Evolutionary conservation across 2,113 vertebrate species (phyloP).

Genomic region (Rattus rattus): DNA sequence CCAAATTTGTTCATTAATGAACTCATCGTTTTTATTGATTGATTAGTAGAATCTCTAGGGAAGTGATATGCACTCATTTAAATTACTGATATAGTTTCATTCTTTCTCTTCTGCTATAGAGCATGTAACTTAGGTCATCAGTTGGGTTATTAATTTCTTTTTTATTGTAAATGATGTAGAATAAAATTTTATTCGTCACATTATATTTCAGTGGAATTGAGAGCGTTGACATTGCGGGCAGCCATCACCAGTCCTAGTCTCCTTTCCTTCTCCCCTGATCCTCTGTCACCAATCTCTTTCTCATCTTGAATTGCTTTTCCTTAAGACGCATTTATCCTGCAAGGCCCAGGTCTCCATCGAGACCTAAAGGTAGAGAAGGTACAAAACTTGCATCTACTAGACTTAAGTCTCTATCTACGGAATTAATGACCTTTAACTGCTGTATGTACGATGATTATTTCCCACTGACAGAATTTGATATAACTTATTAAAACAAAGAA

Average conservation of each 20-base stretch:
- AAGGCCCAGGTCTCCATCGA: neutral
- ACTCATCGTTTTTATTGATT: neutral
- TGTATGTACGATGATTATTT: constrained; percentile 12
- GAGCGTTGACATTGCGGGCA: neutral
- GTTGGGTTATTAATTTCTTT: neutral
- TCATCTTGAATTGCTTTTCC: constrained; percentile 18
- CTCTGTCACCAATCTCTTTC: neutral
- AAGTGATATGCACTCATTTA: neutral
- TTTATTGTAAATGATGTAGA: neutral
- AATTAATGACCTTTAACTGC: constrained; percentile 32
- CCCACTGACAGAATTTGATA: constrained; percentile 6
- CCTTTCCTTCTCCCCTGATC: neutral
- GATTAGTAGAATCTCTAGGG: neutral
- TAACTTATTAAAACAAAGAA: constrained; percentile 5
- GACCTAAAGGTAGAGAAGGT: neutral
- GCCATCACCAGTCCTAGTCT: neutral
- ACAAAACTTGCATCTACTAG: constrained; percentile 19
- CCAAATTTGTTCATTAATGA: constrained; percentile 15
- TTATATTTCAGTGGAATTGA: neutral
- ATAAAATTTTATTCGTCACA: neutral
- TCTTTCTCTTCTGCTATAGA: neutral
- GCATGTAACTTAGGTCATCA: neutral
- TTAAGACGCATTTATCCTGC: neutral
- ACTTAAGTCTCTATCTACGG: neutral
- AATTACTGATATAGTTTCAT: neutral